Base-by-base conservation (phyloP, 35 echinoderm and acorn worm species). In the Lytechinus pictus region DNA sequence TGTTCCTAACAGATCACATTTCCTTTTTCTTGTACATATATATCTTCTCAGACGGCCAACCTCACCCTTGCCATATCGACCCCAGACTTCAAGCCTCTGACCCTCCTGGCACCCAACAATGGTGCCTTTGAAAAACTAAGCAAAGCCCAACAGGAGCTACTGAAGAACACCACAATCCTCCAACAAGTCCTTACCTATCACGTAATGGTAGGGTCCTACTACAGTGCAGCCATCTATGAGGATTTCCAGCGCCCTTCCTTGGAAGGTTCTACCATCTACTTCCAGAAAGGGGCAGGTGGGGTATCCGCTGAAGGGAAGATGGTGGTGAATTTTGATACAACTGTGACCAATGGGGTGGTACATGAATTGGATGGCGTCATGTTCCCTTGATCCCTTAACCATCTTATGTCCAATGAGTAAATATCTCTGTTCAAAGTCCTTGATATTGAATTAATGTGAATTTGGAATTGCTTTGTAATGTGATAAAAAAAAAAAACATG, bases 351-450 rank as follows among this genome's bases (percentile, higher is more conserved):
- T 87, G 96, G 96, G 33, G 96, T 97, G 1, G 90, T 97, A 7
- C 94, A 97, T 97, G 91, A 95, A 87, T 53, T 97, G 58, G 56
- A 91, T 10, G 96, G 72, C 8, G 96, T 97, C 10, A 92, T 97
- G 72, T 93, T 97, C 14, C 96, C 96, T n/a, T 60, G 4, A 79
- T 79, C 66, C 21, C 66, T 79, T 4, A n/a, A 79, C 8, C 66
- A 79, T 79, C 66, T 79, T 6, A 1, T 79, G 0, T 79, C 19
- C 7, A 79, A 24, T 6, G 21, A 79, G 66, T 79, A 79, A 79
- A 24, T 24, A 24, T 79, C 66, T 79, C 66, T 79, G 1, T 7
- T 79, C 4, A 79, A 24, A n/a, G 19, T 4, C 8, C 19, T 79
- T 79, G 66, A 79, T 60, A 9, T 12, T 60, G 57, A 16, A 12